Percentiles rank a stretch among this genome's conserved stretches.
These are phyloP conservation scores for Adelognathus sp. DNA, from an alignment of 2,888 invertebrate species.

Conservation along the genomic window DNA sequence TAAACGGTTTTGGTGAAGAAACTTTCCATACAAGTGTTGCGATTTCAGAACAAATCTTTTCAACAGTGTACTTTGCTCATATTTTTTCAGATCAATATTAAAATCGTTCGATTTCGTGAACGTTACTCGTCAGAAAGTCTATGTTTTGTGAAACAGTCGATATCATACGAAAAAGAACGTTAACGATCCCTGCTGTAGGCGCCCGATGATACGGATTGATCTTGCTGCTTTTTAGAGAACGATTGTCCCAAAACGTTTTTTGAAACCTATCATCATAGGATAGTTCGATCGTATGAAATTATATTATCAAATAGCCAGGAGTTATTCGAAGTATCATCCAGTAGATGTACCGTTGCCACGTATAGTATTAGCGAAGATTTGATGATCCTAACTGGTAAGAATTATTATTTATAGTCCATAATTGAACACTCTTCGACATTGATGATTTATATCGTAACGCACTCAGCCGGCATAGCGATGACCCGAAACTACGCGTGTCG, in stretches of 20 bases:
- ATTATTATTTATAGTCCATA: slow-evolving; percentile 70
- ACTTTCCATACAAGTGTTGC: too few species aligned
- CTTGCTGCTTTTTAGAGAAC: not conserved
- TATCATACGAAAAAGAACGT: not conserved
- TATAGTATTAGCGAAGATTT: slow-evolving; percentile 41
- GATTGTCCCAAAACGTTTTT: not conserved
- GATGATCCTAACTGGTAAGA: slow-evolving; percentile 69
- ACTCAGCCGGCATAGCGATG: slow-evolving; percentile 13
- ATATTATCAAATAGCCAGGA: not conserved
- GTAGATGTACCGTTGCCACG: slow-evolving; percentile 23
- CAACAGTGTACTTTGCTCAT: too few species aligned
- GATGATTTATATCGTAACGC: slow-evolving; percentile 63
- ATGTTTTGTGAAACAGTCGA: too few species aligned
- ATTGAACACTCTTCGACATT: slow-evolving; percentile 62
- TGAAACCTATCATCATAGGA: slow-evolving; percentile 2
- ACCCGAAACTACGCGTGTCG: slow-evolving; percentile 32
- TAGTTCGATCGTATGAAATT: slow-evolving; percentile 5
- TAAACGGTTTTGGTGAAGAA: too few species aligned
- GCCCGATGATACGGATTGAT: not conserved
- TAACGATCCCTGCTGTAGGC: not conserved
- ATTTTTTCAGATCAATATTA: not conserved
- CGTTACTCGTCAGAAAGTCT: too few species aligned
- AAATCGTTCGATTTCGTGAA: too few species aligned
- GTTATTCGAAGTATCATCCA: not conserved
- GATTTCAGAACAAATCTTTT: too few species aligned